Percentiles rank a stretch among this genome's conserved stretches.
phyloP scores from a whole-genome alignment of 2,888 invertebrate genomes.

The Alcis repandata region DNA sequence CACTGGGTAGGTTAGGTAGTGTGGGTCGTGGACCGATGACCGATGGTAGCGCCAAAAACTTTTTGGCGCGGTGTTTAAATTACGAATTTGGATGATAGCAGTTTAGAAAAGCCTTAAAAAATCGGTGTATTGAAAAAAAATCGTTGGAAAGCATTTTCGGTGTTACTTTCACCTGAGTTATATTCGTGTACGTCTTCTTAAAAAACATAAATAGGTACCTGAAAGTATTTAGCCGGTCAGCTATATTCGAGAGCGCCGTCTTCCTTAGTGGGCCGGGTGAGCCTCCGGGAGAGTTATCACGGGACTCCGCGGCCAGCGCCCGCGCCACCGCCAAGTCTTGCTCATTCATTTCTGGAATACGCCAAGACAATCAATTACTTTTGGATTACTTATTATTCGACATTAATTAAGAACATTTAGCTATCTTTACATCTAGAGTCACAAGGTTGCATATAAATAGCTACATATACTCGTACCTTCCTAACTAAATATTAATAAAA shows the following conservation, averaged over 20 bases:
- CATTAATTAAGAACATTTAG: background rate
- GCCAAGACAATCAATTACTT: background rate
- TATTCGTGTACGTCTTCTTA: background rate
- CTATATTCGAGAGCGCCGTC: constrained; percentile 87
- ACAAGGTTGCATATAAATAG: too few species aligned
- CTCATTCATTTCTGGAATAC: constrained; percentile 87
- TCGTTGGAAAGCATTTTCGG: too few species aligned
- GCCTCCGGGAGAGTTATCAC: constrained; percentile 85
- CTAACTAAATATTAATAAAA: too few species aligned
- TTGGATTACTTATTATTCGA: too few species aligned
- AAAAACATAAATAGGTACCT: constrained; percentile 76
- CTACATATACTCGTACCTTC: too few species aligned
- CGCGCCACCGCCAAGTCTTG: constrained; percentile 91
- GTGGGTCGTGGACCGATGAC: too few species aligned
- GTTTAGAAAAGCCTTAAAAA: background rate
- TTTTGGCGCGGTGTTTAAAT: constrained; percentile 2
- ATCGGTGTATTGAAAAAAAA: too few species aligned
- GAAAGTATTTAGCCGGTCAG: constrained; percentile 90
- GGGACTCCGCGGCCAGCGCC: constrained; percentile 88
- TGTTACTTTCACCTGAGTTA: too few species aligned
- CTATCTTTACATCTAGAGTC: background rate
- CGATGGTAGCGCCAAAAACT: background rate
- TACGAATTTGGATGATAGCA: background rate
- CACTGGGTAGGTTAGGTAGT: too few species aligned
- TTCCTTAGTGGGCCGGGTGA: constrained; percentile 88